A percentile compares a stretch with the other conserved stretches of the same genome.
phyloP scores from a whole-genome alignment of 2,113 vertebrate genomes.

The Paramormyrops kingsleyae region DNA sequence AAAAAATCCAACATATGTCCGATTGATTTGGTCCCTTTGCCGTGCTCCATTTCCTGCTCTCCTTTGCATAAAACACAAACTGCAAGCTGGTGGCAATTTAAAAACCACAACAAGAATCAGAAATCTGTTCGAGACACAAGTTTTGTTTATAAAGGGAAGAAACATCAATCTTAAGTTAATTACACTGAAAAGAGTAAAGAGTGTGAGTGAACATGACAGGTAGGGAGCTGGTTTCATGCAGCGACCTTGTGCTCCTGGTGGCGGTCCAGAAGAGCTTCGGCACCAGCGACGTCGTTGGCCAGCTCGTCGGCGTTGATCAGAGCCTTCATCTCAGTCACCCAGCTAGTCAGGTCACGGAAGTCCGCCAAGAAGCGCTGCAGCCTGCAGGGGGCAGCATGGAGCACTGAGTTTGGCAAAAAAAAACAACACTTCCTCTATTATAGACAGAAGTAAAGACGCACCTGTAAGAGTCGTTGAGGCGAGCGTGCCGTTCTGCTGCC shows the following conservation, averaged over 20 bases:
- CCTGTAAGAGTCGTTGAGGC: constrained; percentile 91
- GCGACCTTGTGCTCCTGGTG: constrained; percentile 96
- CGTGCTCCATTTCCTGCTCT: not conserved
- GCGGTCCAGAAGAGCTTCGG: constrained; percentile 82
- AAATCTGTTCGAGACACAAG: not conserved
- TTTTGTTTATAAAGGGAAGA: not conserved
- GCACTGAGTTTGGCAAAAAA: not conserved
- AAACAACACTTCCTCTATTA: not conserved
- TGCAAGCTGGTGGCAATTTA: not conserved
- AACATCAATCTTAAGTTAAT: not conserved
- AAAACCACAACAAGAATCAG: not conserved
- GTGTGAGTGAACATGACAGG: not conserved
- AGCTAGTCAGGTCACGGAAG: constrained; percentile 97
- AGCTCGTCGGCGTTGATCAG: constrained; percentile 96
- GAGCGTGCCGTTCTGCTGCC: constrained; percentile 81
- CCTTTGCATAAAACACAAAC: not conserved
- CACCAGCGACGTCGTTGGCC: constrained; percentile 93
- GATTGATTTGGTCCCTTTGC: not conserved
- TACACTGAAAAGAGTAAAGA: not conserved
- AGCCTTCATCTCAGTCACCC: constrained; percentile 99
- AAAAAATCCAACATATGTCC: not conserved
- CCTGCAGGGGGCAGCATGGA: constrained; percentile 47
- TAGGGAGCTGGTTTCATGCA: not conserved
- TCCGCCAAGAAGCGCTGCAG: constrained; percentile 93
- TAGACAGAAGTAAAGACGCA: constrained; percentile 34